These are phyloP conservation scores for Excalfactoria chinensis DNA, from an alignment of 2,113 vertebrate genomes.

Conservation along the genomic window DNA sequence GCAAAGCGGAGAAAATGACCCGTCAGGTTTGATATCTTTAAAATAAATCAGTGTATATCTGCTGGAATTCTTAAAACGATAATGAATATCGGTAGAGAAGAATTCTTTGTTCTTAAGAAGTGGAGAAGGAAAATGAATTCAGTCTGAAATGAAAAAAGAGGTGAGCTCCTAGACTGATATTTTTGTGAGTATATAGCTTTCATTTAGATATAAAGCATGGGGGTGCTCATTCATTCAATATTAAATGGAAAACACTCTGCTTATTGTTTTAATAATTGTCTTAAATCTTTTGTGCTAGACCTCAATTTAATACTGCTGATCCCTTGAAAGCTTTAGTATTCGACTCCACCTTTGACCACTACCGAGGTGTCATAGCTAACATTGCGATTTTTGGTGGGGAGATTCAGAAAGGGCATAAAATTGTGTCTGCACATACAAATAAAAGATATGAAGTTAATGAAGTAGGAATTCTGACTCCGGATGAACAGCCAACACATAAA, in stretches of 20 bases:
- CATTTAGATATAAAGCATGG: background rate
- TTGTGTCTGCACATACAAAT: constrained; percentile 85
- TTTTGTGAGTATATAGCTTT: background rate
- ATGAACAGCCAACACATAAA: constrained; percentile 84
- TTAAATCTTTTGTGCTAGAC: constrained; percentile 72
- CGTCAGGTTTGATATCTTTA: background rate
- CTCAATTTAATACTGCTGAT: constrained; percentile 73
- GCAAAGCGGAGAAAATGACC: background rate
- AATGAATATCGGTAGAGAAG: background rate
- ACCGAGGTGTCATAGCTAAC: constrained; percentile 92
- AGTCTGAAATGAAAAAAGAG: background rate
- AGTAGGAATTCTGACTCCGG: constrained; percentile 89
- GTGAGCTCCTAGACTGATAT: background rate
- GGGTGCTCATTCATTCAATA: background rate
- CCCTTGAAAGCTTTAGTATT: constrained; percentile 93
- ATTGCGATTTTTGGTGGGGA: constrained; percentile 89
- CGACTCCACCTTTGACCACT: constrained; percentile 95
- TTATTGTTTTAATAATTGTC: background rate
- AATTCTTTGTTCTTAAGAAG: background rate
- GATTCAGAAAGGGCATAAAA: constrained; percentile 88
- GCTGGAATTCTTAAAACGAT: background rate
- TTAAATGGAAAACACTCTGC: background rate
- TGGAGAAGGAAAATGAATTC: background rate
- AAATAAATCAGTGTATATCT: background rate
- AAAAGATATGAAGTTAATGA: constrained; percentile 94